Percentiles rank a stretch among this genome's conserved stretches.
phyloP scores from a whole-genome alignment of 2,113 vertebrate genomes.

The Hippocampus mohnikei region DNA sequence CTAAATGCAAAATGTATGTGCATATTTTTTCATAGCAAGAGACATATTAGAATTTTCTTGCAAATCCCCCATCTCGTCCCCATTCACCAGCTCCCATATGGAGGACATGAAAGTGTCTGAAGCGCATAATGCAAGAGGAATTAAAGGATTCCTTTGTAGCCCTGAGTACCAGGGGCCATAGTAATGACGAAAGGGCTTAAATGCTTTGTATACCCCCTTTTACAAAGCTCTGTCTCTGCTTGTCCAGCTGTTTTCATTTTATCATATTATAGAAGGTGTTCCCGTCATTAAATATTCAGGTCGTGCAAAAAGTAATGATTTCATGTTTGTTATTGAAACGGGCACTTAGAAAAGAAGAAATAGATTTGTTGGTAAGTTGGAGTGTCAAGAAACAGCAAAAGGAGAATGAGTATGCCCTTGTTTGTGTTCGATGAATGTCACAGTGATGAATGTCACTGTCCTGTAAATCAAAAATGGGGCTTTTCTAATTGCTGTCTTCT shows the following conservation, averaged over 20 bases:
- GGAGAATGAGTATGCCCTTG: conserved; percentile 8
- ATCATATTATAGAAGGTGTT: conserved; percentile 58
- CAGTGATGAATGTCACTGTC: background rate
- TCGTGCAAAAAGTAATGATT: conserved; percentile 42
- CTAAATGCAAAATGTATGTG: conserved; percentile 96
- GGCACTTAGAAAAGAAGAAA: conserved; percentile 19
- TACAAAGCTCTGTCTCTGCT: conserved; percentile 42
- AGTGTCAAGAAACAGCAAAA: conserved; percentile 2
- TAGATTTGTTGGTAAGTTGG: conserved; percentile 25
- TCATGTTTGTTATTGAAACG: conserved; percentile 51
- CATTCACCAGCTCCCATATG: conserved; percentile 56
- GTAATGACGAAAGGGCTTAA: conserved; percentile 87
- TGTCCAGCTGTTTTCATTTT: conserved; percentile 51
- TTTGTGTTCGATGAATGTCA: background rate
- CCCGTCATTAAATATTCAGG: conserved; percentile 61
- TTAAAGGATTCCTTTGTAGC: conserved; percentile 89
- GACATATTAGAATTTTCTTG: conserved; percentile 89
- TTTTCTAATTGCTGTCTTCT: background rate
- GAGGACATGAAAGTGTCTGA: conserved; percentile 95
- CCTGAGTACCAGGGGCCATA: conserved; percentile 84
- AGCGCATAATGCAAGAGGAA: conserved; percentile 95
- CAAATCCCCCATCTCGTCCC: conserved; percentile 67
- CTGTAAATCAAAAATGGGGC: too few relatives aligned
- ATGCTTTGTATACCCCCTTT: conserved; percentile 73
- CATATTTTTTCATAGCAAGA: conserved; percentile 97